A percentile compares a stretch with the other conserved stretches of the same genome.
phyloP scores from a whole-genome alignment of 2,113 vertebrate species.

The Rhabdornis inornatus region DNA sequence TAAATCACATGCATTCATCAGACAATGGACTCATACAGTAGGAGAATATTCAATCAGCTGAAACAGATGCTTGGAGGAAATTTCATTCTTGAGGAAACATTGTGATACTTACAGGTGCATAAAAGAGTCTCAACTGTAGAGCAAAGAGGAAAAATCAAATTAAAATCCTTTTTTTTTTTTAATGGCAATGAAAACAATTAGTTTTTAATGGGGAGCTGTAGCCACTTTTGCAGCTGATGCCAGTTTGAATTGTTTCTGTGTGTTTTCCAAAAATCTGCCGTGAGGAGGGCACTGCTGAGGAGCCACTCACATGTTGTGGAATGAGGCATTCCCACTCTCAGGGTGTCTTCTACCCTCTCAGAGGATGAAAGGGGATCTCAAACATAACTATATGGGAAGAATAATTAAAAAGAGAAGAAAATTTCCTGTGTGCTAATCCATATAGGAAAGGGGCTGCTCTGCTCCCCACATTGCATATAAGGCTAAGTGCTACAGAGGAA shows the following conservation, averaged over 20 bases:
- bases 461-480: neutral
- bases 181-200: neutral
- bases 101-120: neutral
- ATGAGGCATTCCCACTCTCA: neutral
- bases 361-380: neutral
- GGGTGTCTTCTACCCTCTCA: neutral
- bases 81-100: neutral
- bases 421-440: neutral
- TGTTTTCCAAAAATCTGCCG: neutral
- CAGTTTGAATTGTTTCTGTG: neutral
- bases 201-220: neutral
- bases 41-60: slow-evolving; percentile 29
- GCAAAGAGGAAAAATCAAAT: neutral
- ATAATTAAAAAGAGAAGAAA: neutral
- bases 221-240: neutral
- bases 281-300: neutral
- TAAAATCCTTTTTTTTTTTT: neutral
- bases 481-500: neutral
- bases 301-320: neutral
- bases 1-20: slow-evolving; percentile 12
- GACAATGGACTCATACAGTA: neutral
- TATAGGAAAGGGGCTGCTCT: neutral
- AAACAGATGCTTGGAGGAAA: slow-evolving; percentile 21
- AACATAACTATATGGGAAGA: neutral
- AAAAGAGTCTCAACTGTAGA: neutral